phyloP scores from a whole-genome alignment of 2,113 vertebrate species.

The Osmerus eperlanus region DNA sequence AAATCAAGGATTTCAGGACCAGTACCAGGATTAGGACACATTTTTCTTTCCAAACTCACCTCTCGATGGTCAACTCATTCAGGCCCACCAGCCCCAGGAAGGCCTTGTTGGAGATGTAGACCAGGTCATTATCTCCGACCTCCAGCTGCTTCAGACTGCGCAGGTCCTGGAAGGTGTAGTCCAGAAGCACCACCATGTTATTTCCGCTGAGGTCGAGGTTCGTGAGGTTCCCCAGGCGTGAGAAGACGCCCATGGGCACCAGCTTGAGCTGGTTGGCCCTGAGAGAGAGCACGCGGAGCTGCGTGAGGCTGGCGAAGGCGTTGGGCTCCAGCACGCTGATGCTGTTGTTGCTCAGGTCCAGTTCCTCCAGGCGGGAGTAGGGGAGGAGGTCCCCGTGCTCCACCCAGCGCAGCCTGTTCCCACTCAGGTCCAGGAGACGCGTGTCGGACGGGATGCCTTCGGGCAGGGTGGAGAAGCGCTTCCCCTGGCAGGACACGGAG shows the following conservation, averaged over 20 bases:
- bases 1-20: too few relatives aligned
- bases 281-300: constrained; percentile 81
- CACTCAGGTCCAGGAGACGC: constrained; percentile 83
- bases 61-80: constrained; percentile 88
- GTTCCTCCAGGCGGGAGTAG: constrained; percentile 81
- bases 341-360: constrained; percentile 92
- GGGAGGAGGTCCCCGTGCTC: constrained; percentile 83
- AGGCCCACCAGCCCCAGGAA: constrained; percentile 87
- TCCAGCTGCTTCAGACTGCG: constrained; percentile 82
- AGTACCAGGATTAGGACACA: too few relatives aligned
- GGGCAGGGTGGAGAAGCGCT: constrained; percentile 83
- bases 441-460: constrained; percentile 89
- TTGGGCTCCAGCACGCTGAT: constrained; percentile 91
- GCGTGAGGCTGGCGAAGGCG: constrained; percentile 84
- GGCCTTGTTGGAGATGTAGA: constrained; percentile 93
- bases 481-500: constrained; percentile 84
- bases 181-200: constrained; percentile 92
- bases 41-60: constrained; percentile 11
- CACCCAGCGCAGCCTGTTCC: constrained; percentile 92
- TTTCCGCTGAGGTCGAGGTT: constrained; percentile 94
- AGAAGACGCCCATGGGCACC: constrained; percentile 89
- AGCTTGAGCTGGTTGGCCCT: constrained; percentile 91
- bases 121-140: constrained; percentile 94
- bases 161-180: constrained; percentile 93
- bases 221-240: constrained; percentile 86